phyloP scores from a whole-genome alignment of 2,888 invertebrate species.

The Vesta saturnalis region DNA sequence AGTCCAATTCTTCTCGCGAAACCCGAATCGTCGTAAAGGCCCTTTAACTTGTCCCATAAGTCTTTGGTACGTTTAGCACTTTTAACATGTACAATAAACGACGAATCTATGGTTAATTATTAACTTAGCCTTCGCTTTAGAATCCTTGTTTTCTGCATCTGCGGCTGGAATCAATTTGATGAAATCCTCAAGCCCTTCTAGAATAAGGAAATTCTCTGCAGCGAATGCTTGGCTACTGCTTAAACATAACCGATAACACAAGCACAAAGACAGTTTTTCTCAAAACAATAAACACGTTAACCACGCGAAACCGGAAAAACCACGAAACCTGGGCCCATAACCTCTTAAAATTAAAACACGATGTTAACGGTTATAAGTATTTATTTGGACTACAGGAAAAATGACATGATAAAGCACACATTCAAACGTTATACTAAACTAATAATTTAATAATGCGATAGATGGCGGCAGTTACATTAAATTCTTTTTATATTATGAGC shows the following conservation, averaged over 20 bases:
- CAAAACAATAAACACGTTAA: conserved; percentile 8
- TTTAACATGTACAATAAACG: neutral
- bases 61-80: neutral
- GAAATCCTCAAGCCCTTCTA: neutral
- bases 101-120: conserved; percentile 2
- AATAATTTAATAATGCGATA: too few relatives aligned
- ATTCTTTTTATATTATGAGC: too few relatives aligned
- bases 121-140: conserved; percentile 3
- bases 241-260: neutral
- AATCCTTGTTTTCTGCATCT: neutral
- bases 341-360: neutral
- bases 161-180: neutral
- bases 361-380: neutral
- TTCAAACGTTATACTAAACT: too few relatives aligned
- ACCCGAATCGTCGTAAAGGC: neutral
- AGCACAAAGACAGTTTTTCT: neutral
- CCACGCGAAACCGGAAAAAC: neutral
- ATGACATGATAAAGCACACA: too few relatives aligned
- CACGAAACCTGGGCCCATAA: neutral
- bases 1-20: conserved; percentile 5
- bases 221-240: conserved; percentile 1
- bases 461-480: too few relatives aligned
- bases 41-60: conserved; percentile 5
- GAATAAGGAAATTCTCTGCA: neutral
- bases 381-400: too few relatives aligned